These are phyloP conservation scores for Microtus montanus DNA, from an alignment of 2,113 vertebrate species.

Conservation along the genomic window DNA sequence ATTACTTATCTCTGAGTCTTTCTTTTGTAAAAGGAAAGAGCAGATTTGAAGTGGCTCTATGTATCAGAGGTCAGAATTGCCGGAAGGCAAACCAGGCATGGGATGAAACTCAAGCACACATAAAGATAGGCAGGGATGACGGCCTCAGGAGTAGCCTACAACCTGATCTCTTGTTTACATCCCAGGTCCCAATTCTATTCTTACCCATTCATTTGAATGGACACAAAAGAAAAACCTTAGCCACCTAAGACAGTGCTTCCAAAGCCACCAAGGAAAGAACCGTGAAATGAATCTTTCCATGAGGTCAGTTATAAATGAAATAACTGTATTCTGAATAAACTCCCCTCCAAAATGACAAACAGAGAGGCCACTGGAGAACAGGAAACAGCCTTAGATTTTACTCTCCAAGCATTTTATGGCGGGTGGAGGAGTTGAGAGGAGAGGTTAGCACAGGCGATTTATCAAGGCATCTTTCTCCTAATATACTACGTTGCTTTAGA, in stretches of 20 bases:
- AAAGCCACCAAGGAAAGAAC: neutral
- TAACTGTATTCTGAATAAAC: conserved; percentile 52
- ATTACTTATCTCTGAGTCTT: conserved; percentile 16
- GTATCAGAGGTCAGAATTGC: neutral
- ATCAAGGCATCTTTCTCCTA: conserved; percentile 69
- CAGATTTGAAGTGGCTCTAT: neutral
- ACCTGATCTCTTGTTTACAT: neutral
- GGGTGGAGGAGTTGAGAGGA: neutral
- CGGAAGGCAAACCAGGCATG: neutral
- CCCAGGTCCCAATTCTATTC: neutral
- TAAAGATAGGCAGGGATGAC: neutral
- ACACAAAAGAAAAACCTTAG: neutral
- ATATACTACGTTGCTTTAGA: conserved; percentile 69
- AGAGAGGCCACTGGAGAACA: neutral
- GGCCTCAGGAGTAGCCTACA: neutral
- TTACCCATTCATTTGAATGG: neutral
- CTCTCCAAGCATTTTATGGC: neutral
- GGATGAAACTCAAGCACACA: conserved; percentile 43
- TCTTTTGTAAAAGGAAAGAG: neutral
- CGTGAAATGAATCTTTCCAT: conserved; percentile 54
- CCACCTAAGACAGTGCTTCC: neutral
- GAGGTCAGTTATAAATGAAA: conserved; percentile 22
- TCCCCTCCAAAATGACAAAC: neutral
- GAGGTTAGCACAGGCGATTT: conserved; percentile 48
- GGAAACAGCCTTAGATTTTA: rapidly evolving